Percentiles rank a stretch among this genome's conserved stretches.
These are phyloP conservation scores for Germaria angustata DNA, from an alignment of 2,888 invertebrate genomes.

Conservation along the genomic window DNA sequence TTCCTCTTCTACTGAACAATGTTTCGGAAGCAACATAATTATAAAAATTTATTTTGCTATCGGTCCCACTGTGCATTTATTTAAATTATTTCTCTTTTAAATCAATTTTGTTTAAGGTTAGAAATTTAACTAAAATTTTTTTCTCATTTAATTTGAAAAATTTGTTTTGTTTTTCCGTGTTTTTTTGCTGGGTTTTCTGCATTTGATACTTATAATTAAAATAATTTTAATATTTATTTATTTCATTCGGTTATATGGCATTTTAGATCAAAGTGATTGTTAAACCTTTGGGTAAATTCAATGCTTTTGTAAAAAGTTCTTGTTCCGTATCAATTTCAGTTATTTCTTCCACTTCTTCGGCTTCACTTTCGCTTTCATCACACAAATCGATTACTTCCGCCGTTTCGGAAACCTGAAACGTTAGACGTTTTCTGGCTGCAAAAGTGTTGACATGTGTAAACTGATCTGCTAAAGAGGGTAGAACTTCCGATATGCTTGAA, in stretches of 20 bases:
- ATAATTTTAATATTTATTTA: neutral
- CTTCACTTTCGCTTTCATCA: conserved; percentile 15
- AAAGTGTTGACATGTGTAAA: conserved; percentile 49
- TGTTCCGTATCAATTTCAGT: conserved; percentile 12
- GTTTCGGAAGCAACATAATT: too few species aligned
- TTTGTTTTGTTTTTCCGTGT: too few species aligned
- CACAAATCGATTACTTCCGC: conserved; percentile 65
- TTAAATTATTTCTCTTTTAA: neutral
- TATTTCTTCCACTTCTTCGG: neutral
- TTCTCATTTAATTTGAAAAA: neutral
- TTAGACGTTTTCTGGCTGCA: conserved; percentile 66
- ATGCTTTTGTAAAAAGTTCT: neutral
- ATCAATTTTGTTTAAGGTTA: conserved; percentile 34
- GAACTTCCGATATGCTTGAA: conserved; percentile 78
- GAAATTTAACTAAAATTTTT: conserved; percentile 62
- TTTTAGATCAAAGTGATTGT: conserved; percentile 49
- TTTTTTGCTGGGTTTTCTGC: neutral
- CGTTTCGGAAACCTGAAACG: conserved; percentile 67
- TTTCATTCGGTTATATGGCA: neutral
- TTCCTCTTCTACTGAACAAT: too few species aligned
- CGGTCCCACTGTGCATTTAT: neutral
- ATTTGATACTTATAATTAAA: neutral
- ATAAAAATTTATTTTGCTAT: neutral
- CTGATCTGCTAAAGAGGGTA: conserved; percentile 70
- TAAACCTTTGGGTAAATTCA: conserved; percentile 56